phyloP scores from a whole-genome alignment of 2,113 vertebrate genomes.

The Nesogale talazaci region DNA sequence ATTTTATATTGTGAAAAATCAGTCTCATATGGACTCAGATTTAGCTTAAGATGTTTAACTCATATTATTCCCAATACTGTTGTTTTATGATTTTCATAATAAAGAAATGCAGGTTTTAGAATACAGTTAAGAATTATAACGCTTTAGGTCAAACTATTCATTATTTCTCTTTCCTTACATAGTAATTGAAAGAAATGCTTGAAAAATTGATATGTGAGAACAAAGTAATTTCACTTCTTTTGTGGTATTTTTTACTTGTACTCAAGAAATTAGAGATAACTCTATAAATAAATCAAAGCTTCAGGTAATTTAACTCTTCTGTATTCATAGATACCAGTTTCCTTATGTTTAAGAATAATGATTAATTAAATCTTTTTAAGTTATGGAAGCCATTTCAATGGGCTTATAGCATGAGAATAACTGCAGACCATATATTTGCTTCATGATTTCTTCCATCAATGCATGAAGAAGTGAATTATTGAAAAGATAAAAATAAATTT shows the following conservation, averaged over 20 bases:
- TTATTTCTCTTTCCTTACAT: neutral
- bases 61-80: neutral
- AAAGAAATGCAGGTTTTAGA: too few relatives aligned
- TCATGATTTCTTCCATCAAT: slow-evolving; percentile 85
- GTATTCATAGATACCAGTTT: neutral
- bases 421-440: slow-evolving; percentile 78
- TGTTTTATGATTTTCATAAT: neutral
- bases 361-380: slow-evolving; percentile 64
- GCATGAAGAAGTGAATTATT: slow-evolving; percentile 90
- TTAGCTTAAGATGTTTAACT: slow-evolving; percentile 27
- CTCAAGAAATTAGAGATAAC: slow-evolving; percentile 19
- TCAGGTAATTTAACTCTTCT: slow-evolving; percentile 21
- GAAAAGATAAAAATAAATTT: slow-evolving; percentile 96
- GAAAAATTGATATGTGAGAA: slow-evolving; percentile 31
- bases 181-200: slow-evolving; percentile 20
- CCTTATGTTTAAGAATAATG: slow-evolving; percentile 58
- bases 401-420: slow-evolving; percentile 81
- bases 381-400: slow-evolving; percentile 72
- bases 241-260: slow-evolving; percentile 25
- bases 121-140: neutral
- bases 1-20: neutral
- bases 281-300: slow-evolving; percentile 52
- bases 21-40: neutral
- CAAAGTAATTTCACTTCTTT: neutral
- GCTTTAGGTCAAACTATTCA: slow-evolving; percentile 35